Base-by-base conservation (phyloP, 2,113 vertebrate genomes). In the Circaetus cinerascens region DNA sequence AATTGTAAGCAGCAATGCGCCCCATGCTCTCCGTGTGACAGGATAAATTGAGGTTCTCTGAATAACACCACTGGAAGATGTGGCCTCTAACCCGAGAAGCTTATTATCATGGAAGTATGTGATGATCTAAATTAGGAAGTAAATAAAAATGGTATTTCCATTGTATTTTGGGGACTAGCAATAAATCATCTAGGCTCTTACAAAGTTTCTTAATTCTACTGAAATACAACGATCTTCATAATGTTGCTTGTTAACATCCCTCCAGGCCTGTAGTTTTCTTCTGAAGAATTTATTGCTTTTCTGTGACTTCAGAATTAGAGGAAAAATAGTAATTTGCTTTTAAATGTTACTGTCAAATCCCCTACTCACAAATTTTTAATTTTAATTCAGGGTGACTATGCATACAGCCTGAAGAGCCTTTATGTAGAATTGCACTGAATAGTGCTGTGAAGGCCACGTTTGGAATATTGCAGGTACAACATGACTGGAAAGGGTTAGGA, bases 81-180 rank as follows among this genome's bases (percentile, higher is more conserved):
- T 34, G 60, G 20, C 86, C 68, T 91, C 73, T 95, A 84, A 63
- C 80, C 84, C 63, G 23, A 89, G 56, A 38, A 85, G 40, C 48
- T 94, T 84, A 71, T 93, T 79, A 77, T 89, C 68, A 2, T 57
- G 25, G 19, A 91, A 95, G 43, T 87, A 91, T 93, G 94, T 85
- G 73, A 63, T 96, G 89, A 96, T 85, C 89, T 96, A 95, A 96
- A 78, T 60, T 20, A 60, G 32, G 56, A 67, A 78, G 86, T 88
- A 92, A 95, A 95, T 93, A 46, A 95, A 92, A 86, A 62, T 86
- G 53, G 2, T 29, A 8, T 73, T 86, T 88, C 63, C 13, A 26
- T 76, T 90, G 34, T 76, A 32, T 83, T 41, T 56, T 76, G n/a
- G 14, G 18, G 23, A 69, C 6, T 57, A 72, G 17, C 30, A 64